Conservation (phyloP, 1,140 invertebrate species). For the Pteromalus puparum region DNA sequence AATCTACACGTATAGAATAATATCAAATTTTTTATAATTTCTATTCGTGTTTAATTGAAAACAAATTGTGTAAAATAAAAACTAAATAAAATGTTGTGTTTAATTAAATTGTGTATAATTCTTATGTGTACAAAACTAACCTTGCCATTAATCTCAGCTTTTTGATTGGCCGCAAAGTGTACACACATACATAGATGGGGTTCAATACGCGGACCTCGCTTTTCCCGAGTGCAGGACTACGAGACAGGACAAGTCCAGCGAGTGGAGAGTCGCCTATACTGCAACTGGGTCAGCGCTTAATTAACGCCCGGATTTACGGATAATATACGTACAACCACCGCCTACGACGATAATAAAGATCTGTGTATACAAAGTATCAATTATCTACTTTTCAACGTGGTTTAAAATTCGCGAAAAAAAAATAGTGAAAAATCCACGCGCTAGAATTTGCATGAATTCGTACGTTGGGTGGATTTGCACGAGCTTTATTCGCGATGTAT, state of each 20-base stretch:
- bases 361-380: conserved; percentile 17
- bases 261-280: neutral
- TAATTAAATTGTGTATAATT: too few relatives aligned
- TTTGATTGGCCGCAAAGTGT: conserved; percentile 12
- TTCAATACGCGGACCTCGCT: neutral
- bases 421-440: neutral
- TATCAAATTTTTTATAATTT: too few relatives aligned
- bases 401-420: conserved; percentile 6
- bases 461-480: neutral
- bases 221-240: too few relatives aligned
- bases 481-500: too few relatives aligned
- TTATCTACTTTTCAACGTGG: conserved; percentile 30
- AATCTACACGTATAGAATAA: too few relatives aligned
- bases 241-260: neutral
- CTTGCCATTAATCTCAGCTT: conserved; percentile 17
- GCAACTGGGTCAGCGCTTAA: conserved; percentile 48
- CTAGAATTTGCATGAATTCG: neutral
- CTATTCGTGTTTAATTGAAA: too few relatives aligned
- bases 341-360: conserved; percentile 25
- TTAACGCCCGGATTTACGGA: conserved; percentile 40
- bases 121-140: too few relatives aligned
- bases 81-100: too few relatives aligned
- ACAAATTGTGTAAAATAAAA: too few relatives aligned
- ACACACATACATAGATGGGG: neutral
- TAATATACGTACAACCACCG: neutral